These are phyloP conservation scores for Cyanoramphus novaezelandiae DNA, from an alignment of 2,113 vertebrate genomes.

Conservation along the genomic window DNA sequence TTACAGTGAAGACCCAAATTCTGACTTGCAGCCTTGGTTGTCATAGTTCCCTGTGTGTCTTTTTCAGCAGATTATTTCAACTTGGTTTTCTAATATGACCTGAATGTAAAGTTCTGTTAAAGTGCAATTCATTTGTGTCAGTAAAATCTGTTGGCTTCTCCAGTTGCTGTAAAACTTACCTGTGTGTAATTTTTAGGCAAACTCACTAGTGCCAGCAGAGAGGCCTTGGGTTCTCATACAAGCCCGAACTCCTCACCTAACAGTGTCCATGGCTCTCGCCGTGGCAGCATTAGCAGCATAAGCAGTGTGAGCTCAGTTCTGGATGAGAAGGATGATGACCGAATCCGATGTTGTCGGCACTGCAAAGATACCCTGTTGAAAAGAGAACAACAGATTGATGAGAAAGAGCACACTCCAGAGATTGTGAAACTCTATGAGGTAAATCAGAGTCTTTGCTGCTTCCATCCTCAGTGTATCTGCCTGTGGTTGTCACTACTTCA, in stretches of 20 bases:
- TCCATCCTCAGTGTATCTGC: background rate
- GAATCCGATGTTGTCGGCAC: slow-evolving; percentile 91
- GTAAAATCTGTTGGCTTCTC: background rate
- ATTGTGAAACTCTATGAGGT: slow-evolving; percentile 94
- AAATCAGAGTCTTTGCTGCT: background rate
- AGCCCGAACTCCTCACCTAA: slow-evolving; percentile 82
- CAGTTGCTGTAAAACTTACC: background rate
- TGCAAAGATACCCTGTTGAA: slow-evolving; percentile 90
- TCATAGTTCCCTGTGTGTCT: background rate
- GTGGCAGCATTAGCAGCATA: slow-evolving; percentile 90
- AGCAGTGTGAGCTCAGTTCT: slow-evolving; percentile 91
- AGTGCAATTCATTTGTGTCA: background rate
- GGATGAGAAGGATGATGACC: slow-evolving; percentile 94
- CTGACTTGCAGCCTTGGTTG: background rate
- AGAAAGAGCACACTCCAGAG: slow-evolving; percentile 85
- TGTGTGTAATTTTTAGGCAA: slow-evolving; percentile 79
- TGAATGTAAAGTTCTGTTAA: background rate
- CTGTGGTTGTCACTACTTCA: background rate
- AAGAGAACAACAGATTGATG: slow-evolving; percentile 91
- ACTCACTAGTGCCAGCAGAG: slow-evolving; percentile 88
- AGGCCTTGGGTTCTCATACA: slow-evolving; percentile 79
- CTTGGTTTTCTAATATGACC: background rate
- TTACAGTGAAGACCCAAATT: background rate
- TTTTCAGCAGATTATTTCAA: background rate
- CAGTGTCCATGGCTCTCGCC: slow-evolving; percentile 82